A percentile compares a stretch with the other conserved stretches of the same genome.
These are phyloP conservation scores for Apogon talboti DNA, from an alignment of 2,797 vertebrate species.

Conservation along the genomic window DNA sequence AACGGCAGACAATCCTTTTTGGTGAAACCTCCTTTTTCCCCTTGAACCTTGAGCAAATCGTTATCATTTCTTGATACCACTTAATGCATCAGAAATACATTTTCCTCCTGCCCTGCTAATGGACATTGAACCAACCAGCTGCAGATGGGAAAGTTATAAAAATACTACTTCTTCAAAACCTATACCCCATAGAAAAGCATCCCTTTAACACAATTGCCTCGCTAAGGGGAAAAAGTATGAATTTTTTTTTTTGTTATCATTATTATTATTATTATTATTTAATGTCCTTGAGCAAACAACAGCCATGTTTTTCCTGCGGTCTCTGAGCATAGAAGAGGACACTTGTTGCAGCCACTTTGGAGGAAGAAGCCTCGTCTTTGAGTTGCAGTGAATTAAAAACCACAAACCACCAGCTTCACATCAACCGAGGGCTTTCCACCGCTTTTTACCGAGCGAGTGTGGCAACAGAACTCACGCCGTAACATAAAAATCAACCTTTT, in stretches of 20 bases:
- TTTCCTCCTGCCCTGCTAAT: constrained; percentile 38
- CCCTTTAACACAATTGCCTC: constrained; percentile 32
- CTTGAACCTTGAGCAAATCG: constrained; percentile 56
- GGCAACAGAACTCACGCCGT: too few relatives aligned
- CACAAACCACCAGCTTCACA: constrained; percentile 13
- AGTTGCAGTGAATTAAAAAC: constrained; percentile 24
- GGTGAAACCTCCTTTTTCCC: constrained; percentile 28
- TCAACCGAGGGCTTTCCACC: background rate
- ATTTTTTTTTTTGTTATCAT: constrained; percentile 5
- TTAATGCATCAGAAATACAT: constrained; percentile 55
- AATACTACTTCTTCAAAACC: constrained; percentile 39
- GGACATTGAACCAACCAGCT: constrained; percentile 34
- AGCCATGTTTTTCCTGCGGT: constrained; percentile 32
- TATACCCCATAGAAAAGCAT: constrained; percentile 33
- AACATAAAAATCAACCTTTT: background rate
- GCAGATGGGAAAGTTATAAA: constrained; percentile 25
- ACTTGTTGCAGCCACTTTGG: constrained; percentile 25
- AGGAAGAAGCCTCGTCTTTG: constrained; percentile 18
- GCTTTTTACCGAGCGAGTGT: background rate
- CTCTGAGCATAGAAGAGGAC: constrained; percentile 25
- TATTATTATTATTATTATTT: constrained; percentile 3
- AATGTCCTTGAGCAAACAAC: constrained; percentile 63
- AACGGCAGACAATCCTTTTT: constrained; percentile 48
- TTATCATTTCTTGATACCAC: constrained; percentile 52
- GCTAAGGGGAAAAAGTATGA: constrained; percentile 2